Evolutionary conservation across 2,797 vertebrate genomes (phyloP), one percentile per base, ranked within the genome.

Genomic region (Pangasius mekongensis): DNA sequence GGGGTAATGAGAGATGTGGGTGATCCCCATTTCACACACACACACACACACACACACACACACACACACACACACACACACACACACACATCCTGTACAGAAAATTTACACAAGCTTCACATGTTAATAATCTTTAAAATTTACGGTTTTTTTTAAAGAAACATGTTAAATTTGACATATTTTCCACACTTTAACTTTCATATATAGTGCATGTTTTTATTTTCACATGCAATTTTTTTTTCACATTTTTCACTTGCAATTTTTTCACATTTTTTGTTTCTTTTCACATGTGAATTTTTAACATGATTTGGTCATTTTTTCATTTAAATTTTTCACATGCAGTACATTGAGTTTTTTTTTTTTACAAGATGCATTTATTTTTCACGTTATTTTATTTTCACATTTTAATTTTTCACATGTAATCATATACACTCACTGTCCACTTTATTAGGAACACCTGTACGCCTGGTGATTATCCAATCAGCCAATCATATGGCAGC

Each of bases 11-110:
- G 88, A 89, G 78, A 91, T 91, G 94, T 92, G 94, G 94, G 94
- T 81, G 94, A 94, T 94, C 93, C 93, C 89, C 93, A 93, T 93
- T 93, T 92, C 89, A 90, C 93, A n/a, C 27, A 56, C 73, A 49
- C 73, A 47, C 22, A 49, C 71, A 39, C 67, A 71, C 33, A 71
- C 69, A 73, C 69, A 73, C 71, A 73, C 39, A 73, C 71, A 74
- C 43, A 76, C 76, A 30, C 39, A 54, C 74, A n/a, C 73, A 49
- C 11, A n/a, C 43, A 43, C 69, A 73, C 71, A 74, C 73, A 76
- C 73, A 76, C 9, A 30, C 16, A 60, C n/a, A 56, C n/a, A 56
- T 22, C n/a, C 8, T 56, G 33, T 18, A 77, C 66, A 58, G 18
- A 81, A 58, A 22, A 81, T 80, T 22, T 5, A 56, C 77, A 82